Evolutionary conservation across 2,888 invertebrate species (phyloP), one percentile per base, ranked within the genome.

Genomic region (Drosophila algonquin): DNA sequence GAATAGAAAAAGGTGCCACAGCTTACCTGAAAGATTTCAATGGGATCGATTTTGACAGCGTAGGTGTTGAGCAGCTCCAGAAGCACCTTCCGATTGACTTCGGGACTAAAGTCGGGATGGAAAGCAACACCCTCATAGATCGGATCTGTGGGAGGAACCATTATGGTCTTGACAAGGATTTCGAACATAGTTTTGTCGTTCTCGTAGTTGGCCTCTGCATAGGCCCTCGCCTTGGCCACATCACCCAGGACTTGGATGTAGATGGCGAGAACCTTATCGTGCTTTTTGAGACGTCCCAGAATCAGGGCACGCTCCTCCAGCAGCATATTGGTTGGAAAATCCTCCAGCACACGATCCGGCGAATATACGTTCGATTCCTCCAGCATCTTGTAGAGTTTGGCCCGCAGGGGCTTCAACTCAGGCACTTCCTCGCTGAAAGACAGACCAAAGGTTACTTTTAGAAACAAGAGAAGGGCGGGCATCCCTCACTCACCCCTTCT

Each of bases 241-340:
- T 99, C 96, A 47, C 97, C 95, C 65, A 99, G 93, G 40, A 98
- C 95, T 86, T 97, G 96, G 21, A 98, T 95, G 91, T 99, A 99
- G 89, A 99, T 97, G 1, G 96, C 95, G 53, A 99, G 93, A 0
- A 98, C 98, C 90, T 98, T 96, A 88, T 98, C 97, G 91, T 99
- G 99, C 74, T 96, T 91, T 0, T 97, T 97, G 27, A 99, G 93
- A 81, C 97, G 95, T 0, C 98, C 99, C 48, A 99, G 93, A 71
- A 99, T 95, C n/a, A 99, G 94, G 0, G 99, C 99, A 70, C 98
- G 94, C 91, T 99, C 99, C 91, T 99, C 98, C 89, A 97, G 95
- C 85, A 99, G 93, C 65, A 94, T 94, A 84, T 98, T 96, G 48
- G 94, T 94, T 0, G 98, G 98, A 81, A 99, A 98, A 89, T 97